Evolutionary conservation across 2,113 vertebrate species (phyloP).

Genomic region (Oreochromis aureus): DNA sequence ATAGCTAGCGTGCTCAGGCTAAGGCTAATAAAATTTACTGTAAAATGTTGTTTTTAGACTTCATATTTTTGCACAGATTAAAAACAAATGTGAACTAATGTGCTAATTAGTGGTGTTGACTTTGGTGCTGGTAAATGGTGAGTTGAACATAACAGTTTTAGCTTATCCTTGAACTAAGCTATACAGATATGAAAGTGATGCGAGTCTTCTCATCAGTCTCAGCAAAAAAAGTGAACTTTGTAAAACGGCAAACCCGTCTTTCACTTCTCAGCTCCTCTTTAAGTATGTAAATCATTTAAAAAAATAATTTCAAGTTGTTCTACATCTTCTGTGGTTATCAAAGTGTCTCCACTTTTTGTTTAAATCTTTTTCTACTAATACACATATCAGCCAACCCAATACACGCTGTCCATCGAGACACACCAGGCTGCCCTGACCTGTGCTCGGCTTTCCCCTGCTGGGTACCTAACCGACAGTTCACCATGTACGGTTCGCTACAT

Average conservation of each 20-base stretch:
- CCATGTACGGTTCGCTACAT: neutral
- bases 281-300: neutral
- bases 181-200: neutral
- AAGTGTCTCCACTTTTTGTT: conserved; percentile 46
- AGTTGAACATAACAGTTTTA: neutral
- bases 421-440: neutral
- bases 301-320: neutral
- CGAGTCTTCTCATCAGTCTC: neutral
- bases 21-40: neutral
- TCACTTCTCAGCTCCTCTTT: neutral
- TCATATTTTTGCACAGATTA: neutral
- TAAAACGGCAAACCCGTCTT: fast-evolving
- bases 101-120: neutral
- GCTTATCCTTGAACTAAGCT: neutral
- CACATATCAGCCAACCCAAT: conserved; percentile 34
- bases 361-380: conserved; percentile 23
- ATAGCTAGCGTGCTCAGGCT: neutral
- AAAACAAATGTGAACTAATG: neutral
- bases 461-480: neutral
- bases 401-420: neutral
- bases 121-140: neutral
- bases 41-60: neutral
- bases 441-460: neutral
- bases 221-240: neutral
- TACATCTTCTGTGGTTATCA: conserved; percentile 63